Evolutionary conservation across 2,113 vertebrate species (phyloP), one percentile per base, ranked within the genome.

Genomic region (Callipepla californica): DNA sequence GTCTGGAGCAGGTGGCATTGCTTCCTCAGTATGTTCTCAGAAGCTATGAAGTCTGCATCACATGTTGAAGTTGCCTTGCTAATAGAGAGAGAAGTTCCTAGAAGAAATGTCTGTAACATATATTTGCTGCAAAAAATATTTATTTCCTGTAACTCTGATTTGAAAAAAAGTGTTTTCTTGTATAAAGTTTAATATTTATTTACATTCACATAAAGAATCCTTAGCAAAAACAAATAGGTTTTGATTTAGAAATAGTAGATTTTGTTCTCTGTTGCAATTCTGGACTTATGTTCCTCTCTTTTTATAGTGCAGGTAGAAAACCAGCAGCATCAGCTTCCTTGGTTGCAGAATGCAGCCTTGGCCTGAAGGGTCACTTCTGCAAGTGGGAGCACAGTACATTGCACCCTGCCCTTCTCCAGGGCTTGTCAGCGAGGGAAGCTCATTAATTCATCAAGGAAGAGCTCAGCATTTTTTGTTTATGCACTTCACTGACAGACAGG

Each of bases 101-200:
- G 65, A 79, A 66, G 9, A 90, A 90, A 70, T 38, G 7, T 17
- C 36, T 78, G 36, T 83, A 61, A 61, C 13, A 10, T 34, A 7
- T 66, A 42, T 70, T 83, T 83, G 19, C 25, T 89, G 36, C 66
- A 69, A 80, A 66, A 95, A 75, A 62, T 14, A 3, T 80, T 95
- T 89, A 77, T 93, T 92, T 88, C 23, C 48, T 68, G 6, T 61
- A 82, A 89, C 25, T 93, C 26, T 58, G 69, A 73, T 26, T 91
- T 6, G 7, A 90, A 85, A 80, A 25, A 25, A 62, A 23, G 14
- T 47, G 4, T 12, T 76, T 80, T 86, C 32, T 72, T 61, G 40
- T 72, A 80, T 26, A 86, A 78, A 88, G 42, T 45, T 84, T 58
- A 61, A n/a, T 78, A 68, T 78, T 79, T 90, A 78, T 94, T 86